Base-by-base conservation (phyloP, 2,113 vertebrate species). In the Marmota monax region DNA sequence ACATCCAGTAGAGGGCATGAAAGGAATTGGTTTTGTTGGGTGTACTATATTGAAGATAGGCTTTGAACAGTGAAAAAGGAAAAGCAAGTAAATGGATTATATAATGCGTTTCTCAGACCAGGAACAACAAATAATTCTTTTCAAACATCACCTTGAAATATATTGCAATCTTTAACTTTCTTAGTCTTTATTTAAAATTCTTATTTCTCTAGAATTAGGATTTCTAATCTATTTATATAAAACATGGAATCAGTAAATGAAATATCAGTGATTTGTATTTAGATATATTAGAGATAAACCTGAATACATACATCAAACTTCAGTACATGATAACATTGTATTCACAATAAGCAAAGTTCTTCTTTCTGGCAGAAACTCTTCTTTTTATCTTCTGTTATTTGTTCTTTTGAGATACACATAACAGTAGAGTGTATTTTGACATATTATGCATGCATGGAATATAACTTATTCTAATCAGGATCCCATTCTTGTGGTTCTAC, bases 1-100 rank as follows among this genome's bases (percentile, higher is more conserved):
- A 95, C 45, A 92, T 95, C 98, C 97, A 97, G 96, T 58, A 97
- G 97, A 96, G 97, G 98, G 97, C 98, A 86, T 77, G 58, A 94
- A 84, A 97, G 94, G 90, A 84, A 91, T 45, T 94, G 73, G 74
- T 82, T 97, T 89, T 70, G 29, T 70, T 80, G 76, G 13, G 32
- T 56, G 88, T 34, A 72, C 12, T 58, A 4, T 70, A 11, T 6
- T 37, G 42, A 72, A 39, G 32, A 67, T 4, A 39, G 53, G 34
- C 80, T 42, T 51, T 78, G 17, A 74, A 61, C 3, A 84, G 11
- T 2, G 7, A 92, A 91, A 90, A 80, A 5, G 23, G 58, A 58
- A 94, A 92, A 87, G 29, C 37, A 27, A 88, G 23, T 12, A 23
- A 12, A 53, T 25, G 32, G 48, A n/a, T 56, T 90, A 56, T n/a